Conservation (phyloP, 2,797 vertebrate species). For the Falco naumanni region DNA sequence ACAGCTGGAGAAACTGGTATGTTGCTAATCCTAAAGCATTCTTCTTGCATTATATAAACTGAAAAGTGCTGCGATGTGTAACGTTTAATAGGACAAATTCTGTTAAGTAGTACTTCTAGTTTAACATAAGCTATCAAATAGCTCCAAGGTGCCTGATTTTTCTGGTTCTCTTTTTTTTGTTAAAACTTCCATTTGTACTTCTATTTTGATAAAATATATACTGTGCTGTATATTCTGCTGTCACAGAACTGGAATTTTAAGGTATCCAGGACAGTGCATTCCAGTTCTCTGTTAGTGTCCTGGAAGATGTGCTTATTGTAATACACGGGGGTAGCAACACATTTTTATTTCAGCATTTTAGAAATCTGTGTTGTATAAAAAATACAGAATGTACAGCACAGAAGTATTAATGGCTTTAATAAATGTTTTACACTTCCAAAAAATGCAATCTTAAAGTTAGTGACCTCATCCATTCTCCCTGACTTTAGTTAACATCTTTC, state of each 20-base stretch:
- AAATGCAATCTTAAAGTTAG: neutral
- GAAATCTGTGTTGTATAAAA: neutral
- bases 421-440: neutral
- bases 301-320: neutral
- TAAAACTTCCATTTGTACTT: neutral
- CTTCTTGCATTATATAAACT: neutral
- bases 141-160: neutral
- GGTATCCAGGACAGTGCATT: neutral
- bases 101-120: neutral
- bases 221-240: neutral
- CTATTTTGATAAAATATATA: neutral
- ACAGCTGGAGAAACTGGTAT: conserved; percentile 97
- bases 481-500: neutral
- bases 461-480: neutral
- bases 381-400: neutral
- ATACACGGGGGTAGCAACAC: neutral
- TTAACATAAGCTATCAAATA: neutral
- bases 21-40: conserved; percentile 51
- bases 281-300: neutral
- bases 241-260: neutral
- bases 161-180: neutral
- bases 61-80: neutral
- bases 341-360: neutral
- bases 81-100: neutral
- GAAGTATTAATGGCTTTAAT: neutral